Evolutionary conservation across 1,140 invertebrate genomes (phyloP), one percentile per base, ranked within the genome.

Genomic region (Mycetomoellerius zeteki): DNA sequence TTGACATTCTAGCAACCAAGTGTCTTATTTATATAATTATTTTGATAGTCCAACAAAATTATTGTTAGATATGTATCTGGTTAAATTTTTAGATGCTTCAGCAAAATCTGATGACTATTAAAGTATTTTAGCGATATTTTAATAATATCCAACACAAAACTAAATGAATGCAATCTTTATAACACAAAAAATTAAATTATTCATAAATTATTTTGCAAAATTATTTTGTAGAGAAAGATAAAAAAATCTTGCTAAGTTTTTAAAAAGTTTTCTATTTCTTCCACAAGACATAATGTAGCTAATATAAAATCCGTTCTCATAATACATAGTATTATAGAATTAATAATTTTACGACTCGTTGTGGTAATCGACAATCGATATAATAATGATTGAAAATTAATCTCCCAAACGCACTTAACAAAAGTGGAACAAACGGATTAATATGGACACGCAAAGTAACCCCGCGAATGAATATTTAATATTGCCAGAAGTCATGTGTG

Each of bases 391-490:
- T 19, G 14, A 47, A 47, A 75, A 50, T 84, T 84, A 84, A 84
- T 84, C 58, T 75, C 47, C n/a, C 37, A 37, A 43, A 50, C 24
- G 65, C 21, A 71, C 33, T 43, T 43, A 21, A 14, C 14, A 19
- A 71, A 81, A 69, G 30, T 81, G 37, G 67, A 82, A 27, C 64
- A 21, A 37, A 72, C 12, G 67, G 80, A 58, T 60, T 72, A 14
- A 30, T 54, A 30, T 21, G 21, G 30, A n/a, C 56, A 50, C 33
- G 67, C 52, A 58, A 16, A 58, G 52, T 73, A 73, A 60, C 37
- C 80, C 80, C 30, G 19, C 33, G 19, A 75, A 27, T 84, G 80
- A 62, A 84, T 84, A 73, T 84, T 84, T 75, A 84, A 84, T 60
- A 84, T 75, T 47, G n/a, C n/a, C 30, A 52, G 37, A 72, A 82